A percentile compares a stretch with the other conserved stretches of the same genome.
These are phyloP conservation scores for Cyphomyrus discorhynchus DNA, from an alignment of 2,113 vertebrate genomes.

Conservation along the genomic window DNA sequence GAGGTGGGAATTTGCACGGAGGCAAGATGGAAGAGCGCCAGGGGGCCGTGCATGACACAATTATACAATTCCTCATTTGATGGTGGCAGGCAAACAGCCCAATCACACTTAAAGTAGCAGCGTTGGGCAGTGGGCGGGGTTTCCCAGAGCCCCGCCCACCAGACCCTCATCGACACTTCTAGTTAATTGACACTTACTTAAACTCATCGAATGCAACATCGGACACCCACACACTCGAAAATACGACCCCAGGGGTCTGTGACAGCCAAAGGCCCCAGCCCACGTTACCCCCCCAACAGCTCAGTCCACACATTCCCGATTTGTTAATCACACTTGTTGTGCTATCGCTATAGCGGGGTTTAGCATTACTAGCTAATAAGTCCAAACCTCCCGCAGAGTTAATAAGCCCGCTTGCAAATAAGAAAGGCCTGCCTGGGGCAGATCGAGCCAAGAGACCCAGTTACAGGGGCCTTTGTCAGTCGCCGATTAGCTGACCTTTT, in stretches of 20 bases:
- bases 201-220: constrained; percentile 17
- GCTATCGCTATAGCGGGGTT: constrained; percentile 11
- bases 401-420: constrained; percentile 45
- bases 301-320: constrained; percentile 15
- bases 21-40: constrained; percentile 32
- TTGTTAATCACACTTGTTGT: constrained; percentile 3
- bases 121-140: constrained; percentile 29
- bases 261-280: not conserved
- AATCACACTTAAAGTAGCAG: constrained; percentile 25
- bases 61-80: constrained; percentile 28
- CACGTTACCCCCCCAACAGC: not conserved
- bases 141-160: constrained; percentile 25
- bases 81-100: constrained; percentile 28
- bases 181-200: not conserved
- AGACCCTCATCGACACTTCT: not conserved
- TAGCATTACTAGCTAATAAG: not conserved
- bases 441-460: constrained; percentile 27
- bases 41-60: constrained; percentile 33
- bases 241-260: not conserved
- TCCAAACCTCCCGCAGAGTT: constrained; percentile 37
- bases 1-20: constrained; percentile 29
- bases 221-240: not conserved
- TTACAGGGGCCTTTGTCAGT: constrained; percentile 37
- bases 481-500: constrained; percentile 35
- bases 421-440: constrained; percentile 46